Evolutionary conservation across 2,888 invertebrate genomes (phyloP).

Genomic region (Drosophila phalerata): DNA sequence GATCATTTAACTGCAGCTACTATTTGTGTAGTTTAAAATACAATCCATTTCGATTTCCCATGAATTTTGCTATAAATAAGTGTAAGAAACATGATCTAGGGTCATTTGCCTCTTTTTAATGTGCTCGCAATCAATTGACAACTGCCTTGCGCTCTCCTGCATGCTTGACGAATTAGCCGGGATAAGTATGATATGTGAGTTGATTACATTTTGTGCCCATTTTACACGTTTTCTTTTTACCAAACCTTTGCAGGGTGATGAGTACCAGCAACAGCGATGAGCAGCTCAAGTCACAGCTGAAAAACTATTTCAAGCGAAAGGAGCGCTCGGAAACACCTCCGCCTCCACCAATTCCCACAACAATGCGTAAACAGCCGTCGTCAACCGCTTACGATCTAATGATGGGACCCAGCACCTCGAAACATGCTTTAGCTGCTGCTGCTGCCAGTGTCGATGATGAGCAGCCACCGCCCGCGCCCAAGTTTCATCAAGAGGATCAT

Average conservation of each 20-base stretch:
- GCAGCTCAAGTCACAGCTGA: constrained; percentile 74
- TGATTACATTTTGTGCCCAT: constrained; percentile 16
- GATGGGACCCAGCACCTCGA: constrained; percentile 70
- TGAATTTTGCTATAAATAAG: not conserved
- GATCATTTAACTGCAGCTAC: constrained; percentile 20
- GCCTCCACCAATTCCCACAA: constrained; percentile 55
- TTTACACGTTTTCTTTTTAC: constrained; percentile 16
- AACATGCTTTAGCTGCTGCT: constrained; percentile 52
- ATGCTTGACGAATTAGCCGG: constrained; percentile 50
- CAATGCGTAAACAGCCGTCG: constrained; percentile 30
- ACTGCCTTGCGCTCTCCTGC: constrained; percentile 24
- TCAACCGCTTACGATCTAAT: constrained; percentile 20
- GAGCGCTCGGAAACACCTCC: constrained; percentile 65
- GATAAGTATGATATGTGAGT: constrained; percentile 49
- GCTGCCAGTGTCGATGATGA: constrained; percentile 25
- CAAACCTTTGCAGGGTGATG: constrained; percentile 58
- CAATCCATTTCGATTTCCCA: not conserved
- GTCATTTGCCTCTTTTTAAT: constrained; percentile 8
- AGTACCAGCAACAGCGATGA: constrained; percentile 85
- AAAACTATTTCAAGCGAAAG: constrained; percentile 64
- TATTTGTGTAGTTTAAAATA: not conserved
- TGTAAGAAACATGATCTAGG: constrained; percentile 24
- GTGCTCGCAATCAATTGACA: constrained; percentile 7
- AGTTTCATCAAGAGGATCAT: constrained; percentile 26
- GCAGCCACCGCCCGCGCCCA: constrained; percentile 45